Percentiles rank a stretch among this genome's conserved stretches.
phyloP scores from a whole-genome alignment of 2,888 invertebrate species.

The Microplitis manilae region DNA sequence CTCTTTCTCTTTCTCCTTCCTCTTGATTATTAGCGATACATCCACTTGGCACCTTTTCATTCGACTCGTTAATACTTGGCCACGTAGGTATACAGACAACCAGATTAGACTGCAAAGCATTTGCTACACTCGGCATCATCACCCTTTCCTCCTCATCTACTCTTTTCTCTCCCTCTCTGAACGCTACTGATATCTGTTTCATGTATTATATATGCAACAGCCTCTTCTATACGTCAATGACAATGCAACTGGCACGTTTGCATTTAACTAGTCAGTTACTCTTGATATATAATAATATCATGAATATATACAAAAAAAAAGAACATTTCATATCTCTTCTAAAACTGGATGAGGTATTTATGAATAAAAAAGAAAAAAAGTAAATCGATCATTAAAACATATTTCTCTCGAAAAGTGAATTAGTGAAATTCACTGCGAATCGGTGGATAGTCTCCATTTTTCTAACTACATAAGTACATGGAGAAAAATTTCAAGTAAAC shows the following conservation, averaged over 20 bases:
- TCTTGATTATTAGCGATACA: constrained; percentile 67
- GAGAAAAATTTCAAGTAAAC: too few relatives aligned
- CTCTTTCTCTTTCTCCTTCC: constrained; percentile 30
- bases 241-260: constrained; percentile 13
- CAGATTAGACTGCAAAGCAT: constrained; percentile 21
- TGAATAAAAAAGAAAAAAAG: not conserved
- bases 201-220: constrained; percentile 18
- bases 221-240: constrained; percentile 13
- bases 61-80: constrained; percentile 53
- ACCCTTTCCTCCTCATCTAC: not conserved
- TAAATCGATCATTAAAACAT: not conserved
- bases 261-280: constrained; percentile 22
- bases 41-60: constrained; percentile 67
- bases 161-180: constrained; percentile 6
- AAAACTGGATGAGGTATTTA: not conserved
- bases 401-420: too few relatives aligned
- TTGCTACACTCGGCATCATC: constrained; percentile 9
- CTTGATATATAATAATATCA: constrained; percentile 15
- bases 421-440: too few relatives aligned
- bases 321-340: not conserved
- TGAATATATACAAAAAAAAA: not conserved
- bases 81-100: constrained; percentile 43
- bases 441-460: too few relatives aligned
- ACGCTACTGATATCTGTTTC: constrained; percentile 20
- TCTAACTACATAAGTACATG: too few relatives aligned